Evolutionary conservation across 2,113 vertebrate species (phyloP).

Genomic region (Antechinus stuartii): DNA sequence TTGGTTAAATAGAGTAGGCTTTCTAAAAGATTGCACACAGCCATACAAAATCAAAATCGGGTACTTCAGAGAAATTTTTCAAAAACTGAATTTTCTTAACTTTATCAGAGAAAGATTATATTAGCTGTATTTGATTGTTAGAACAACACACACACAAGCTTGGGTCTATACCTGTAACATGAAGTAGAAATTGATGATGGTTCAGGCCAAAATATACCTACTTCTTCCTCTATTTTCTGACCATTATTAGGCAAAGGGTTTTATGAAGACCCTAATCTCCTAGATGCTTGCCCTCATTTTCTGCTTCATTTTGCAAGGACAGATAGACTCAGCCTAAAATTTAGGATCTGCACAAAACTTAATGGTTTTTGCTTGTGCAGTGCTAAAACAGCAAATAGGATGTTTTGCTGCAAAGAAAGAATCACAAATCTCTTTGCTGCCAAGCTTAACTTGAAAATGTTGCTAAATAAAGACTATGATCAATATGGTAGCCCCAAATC

Average conservation of each 20-base stretch:
- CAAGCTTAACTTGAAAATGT: slow-evolving; percentile 56
- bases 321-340: slow-evolving; percentile 40
- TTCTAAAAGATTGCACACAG: slow-evolving; percentile 55
- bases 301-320: slow-evolving; percentile 48
- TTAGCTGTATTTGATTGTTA: slow-evolving; percentile 28
- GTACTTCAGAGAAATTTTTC: slow-evolving; percentile 7
- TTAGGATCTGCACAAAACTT: slow-evolving; percentile 32
- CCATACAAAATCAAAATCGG: slow-evolving; percentile 58
- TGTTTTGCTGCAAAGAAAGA: slow-evolving; percentile 52
- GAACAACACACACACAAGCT: neutral
- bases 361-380: slow-evolving; percentile 27
- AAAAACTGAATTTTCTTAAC: slow-evolving; percentile 21
- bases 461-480: slow-evolving; percentile 62
- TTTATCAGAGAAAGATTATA: slow-evolving; percentile 37
- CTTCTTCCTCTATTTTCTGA: slow-evolving; percentile 49
- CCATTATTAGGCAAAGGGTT: slow-evolving; percentile 39
- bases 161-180: neutral
- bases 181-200: neutral
- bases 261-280: slow-evolving; percentile 36
- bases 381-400: slow-evolving; percentile 54
- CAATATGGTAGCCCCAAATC: slow-evolving; percentile 55
- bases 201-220: neutral
- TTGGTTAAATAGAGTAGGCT: slow-evolving; percentile 37
- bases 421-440: slow-evolving; percentile 52
- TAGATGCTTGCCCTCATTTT: slow-evolving; percentile 47